phyloP scores from a whole-genome alignment of 2,797 vertebrate species.

The Argya squamiceps region DNA sequence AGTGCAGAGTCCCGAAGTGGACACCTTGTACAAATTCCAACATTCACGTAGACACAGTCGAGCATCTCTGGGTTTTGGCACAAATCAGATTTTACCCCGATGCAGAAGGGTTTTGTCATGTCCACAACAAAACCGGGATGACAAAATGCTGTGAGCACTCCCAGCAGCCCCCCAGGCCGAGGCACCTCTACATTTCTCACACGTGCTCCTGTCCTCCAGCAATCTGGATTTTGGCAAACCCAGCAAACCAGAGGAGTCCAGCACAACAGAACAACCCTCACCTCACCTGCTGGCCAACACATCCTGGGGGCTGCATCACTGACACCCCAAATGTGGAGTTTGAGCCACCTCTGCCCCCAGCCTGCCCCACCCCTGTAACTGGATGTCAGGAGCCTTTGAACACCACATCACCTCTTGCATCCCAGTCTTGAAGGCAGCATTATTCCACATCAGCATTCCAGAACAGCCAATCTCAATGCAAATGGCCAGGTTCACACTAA shows the following conservation, averaged over 20 bases:
- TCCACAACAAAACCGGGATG: not conserved
- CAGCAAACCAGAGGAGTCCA: not conserved
- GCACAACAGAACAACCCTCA: not conserved
- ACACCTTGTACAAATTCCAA: not conserved
- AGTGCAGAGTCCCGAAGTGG: not conserved
- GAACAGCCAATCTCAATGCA: not conserved
- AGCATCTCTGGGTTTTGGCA: not conserved
- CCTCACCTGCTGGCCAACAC: rapidly evolving
- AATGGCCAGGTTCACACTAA: not conserved
- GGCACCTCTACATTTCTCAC: not conserved
- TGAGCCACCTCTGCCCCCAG: not conserved
- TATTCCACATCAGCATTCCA: not conserved
- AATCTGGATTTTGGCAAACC: not conserved
- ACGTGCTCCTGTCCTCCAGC: rapidly evolving
- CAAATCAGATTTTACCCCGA: not conserved
- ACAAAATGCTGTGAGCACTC: not conserved
- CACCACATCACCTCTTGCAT: not conserved
- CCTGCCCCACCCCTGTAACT: not conserved
- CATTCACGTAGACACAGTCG: rapidly evolving
- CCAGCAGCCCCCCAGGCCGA: not conserved
- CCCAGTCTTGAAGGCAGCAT: not conserved
- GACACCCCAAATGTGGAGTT: not conserved
- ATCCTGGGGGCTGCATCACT: rapidly evolving
- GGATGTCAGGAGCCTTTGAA: not conserved
- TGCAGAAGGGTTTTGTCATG: not conserved